These are phyloP conservation scores for Thelaira solivaga DNA, from an alignment of 2,888 invertebrate genomes.

Conservation along the genomic window DNA sequence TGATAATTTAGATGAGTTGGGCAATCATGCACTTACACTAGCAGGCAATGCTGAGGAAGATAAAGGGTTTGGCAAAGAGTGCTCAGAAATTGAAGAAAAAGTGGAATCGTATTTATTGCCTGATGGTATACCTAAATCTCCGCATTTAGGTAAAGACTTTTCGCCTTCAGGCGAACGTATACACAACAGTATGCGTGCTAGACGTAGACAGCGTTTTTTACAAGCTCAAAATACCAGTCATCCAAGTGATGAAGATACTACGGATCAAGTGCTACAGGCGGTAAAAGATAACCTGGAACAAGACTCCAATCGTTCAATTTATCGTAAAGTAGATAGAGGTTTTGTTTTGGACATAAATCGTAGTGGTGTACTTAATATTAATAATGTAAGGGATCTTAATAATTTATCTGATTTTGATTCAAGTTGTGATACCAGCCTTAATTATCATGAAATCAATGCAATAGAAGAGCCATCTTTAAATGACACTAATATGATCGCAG, in stretches of 20 bases:
- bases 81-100: slow-evolving; percentile 62
- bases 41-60: slow-evolving; percentile 5
- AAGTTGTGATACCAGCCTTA: slow-evolving; percentile 76
- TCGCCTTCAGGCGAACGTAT: slow-evolving; percentile 76
- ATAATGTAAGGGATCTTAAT: slow-evolving; percentile 75
- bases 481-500: background rate
- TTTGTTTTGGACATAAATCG: slow-evolving; percentile 75
- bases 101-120: slow-evolving; percentile 67
- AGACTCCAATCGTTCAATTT: slow-evolving; percentile 56
- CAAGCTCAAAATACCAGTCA: slow-evolving; percentile 68
- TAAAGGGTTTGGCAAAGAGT: background rate
- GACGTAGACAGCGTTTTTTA: slow-evolving; percentile 72
- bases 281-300: slow-evolving; percentile 71
- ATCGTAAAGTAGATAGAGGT: slow-evolving; percentile 76
- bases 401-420: slow-evolving; percentile 77
- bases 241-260: slow-evolving; percentile 66
- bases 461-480: slow-evolving; percentile 26
- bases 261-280: slow-evolving; percentile 71
- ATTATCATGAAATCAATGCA: slow-evolving; percentile 74
- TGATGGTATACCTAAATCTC: slow-evolving; percentile 76
- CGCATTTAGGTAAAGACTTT: slow-evolving; percentile 77
- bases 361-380: slow-evolving; percentile 73
- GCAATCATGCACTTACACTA: slow-evolving; percentile 40
- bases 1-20: slow-evolving; percentile 72
- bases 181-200: slow-evolving; percentile 76